phyloP scores from a whole-genome alignment of 2,888 invertebrate species.

The Philhelius pedissequus region DNA sequence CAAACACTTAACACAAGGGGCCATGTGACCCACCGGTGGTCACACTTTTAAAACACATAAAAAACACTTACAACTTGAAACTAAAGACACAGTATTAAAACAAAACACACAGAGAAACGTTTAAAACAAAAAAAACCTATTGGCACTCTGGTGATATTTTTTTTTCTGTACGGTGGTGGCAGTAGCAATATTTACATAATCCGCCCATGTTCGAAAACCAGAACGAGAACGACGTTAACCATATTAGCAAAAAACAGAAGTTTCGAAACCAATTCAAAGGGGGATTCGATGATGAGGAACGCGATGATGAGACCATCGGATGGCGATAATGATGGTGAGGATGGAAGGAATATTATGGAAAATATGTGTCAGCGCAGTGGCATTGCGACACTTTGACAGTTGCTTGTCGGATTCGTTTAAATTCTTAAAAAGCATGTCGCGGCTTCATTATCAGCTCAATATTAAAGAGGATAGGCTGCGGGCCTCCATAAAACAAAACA shows the following conservation, averaged over 20 bases:
- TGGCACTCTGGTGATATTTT: no score
- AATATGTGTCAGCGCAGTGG: slow-evolving; percentile 39
- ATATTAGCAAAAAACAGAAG: not conserved
- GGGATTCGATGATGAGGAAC: slow-evolving; percentile 20
- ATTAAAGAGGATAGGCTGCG: not conserved
- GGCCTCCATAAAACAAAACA: not conserved
- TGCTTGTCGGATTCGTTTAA: slow-evolving; percentile 45
- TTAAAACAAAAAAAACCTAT: no score
- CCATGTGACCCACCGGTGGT: no score
- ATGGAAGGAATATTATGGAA: slow-evolving; percentile 52
- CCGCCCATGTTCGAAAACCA: not conserved
- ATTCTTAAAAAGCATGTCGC: slow-evolving; percentile 19
- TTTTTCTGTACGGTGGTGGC: no score
- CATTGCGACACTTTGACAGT: slow-evolving; percentile 42
- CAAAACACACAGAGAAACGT: no score
- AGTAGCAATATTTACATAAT: not conserved
- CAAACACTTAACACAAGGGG: no score
- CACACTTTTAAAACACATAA: no score
- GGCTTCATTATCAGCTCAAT: slow-evolving; percentile 1
- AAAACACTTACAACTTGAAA: no score
- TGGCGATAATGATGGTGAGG: slow-evolving; percentile 49
- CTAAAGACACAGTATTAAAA: no score
- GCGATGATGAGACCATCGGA: slow-evolving; percentile 13
- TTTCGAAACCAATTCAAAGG: slow-evolving; percentile 45
- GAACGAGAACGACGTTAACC: not conserved